phyloP scores from a whole-genome alignment of 2,113 vertebrate species.

The Progne subis region DNA sequence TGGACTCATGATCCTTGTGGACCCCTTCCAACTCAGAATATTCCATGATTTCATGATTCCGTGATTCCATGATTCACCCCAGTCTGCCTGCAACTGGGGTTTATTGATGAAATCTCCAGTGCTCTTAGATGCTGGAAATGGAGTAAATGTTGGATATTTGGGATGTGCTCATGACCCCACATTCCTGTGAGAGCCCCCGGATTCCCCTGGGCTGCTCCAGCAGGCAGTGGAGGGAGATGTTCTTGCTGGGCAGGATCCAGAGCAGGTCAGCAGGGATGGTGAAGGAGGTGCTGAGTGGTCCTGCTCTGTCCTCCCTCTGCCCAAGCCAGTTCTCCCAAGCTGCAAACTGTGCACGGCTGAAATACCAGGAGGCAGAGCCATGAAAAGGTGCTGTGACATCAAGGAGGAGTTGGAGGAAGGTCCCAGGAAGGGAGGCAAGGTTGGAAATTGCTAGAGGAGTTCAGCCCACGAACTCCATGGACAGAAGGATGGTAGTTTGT shows the following conservation, averaged over 20 bases:
- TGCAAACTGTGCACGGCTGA: not conserved
- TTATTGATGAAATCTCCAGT: not conserved
- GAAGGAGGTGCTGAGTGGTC: not conserved
- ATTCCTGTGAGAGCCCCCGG: not conserved
- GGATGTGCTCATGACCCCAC: not conserved
- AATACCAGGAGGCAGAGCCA: not conserved
- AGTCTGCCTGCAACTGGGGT: rapidly evolving
- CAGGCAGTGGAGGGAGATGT: not conserved
- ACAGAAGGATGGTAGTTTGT: not conserved
- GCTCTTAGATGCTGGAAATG: not conserved
- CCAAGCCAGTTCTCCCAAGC: not conserved
- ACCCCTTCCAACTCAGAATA: not conserved
- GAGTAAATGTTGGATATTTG: not conserved
- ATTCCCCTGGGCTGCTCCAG: not conserved
- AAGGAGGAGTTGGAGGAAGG: not conserved
- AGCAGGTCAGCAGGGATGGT: not conserved
- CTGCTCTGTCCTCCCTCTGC: not conserved
- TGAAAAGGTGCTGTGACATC: not conserved
- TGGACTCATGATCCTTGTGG: no score
- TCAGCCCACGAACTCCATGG: rapidly evolving
- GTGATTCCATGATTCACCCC: not conserved
- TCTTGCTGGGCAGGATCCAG: not conserved
- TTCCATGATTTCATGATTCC: not conserved
- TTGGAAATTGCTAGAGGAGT: not conserved
- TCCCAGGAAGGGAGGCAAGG: not conserved